Evolutionary conservation across 1,140 invertebrate species (phyloP).

Genomic region (Zaprionus ornatus): DNA sequence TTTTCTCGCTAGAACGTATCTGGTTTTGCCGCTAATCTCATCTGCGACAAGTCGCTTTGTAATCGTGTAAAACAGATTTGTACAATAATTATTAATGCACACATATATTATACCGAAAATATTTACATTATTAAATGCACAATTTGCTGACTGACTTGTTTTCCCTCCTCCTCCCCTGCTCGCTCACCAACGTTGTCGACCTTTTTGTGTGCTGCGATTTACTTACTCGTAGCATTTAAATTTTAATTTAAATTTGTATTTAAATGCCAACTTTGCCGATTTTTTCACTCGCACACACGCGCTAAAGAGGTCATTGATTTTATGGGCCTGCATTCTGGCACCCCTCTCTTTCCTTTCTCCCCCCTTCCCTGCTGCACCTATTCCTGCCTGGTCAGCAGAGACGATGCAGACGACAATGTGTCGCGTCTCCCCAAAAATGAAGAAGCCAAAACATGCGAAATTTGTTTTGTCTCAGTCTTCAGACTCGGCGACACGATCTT

Average conservation of each 20-base stretch:
- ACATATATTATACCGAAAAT: neutral
- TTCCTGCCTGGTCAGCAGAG: slow-evolving; percentile 18
- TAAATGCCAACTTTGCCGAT: slow-evolving; percentile 66
- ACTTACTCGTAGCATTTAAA: slow-evolving; percentile 58
- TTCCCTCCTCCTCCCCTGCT: neutral
- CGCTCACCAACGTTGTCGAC: neutral
- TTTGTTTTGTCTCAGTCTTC: slow-evolving; percentile 31
- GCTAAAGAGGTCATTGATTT: slow-evolving; percentile 73
- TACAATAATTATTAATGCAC: slow-evolving; percentile 9
- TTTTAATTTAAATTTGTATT: slow-evolving; percentile 55
- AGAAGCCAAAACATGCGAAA: slow-evolving; percentile 34
- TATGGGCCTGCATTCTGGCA: slow-evolving; percentile 23
- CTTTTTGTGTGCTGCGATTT: slow-evolving; percentile 5
- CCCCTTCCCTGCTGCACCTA: no score
- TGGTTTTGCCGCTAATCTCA: neutral
- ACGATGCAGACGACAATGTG: slow-evolving; percentile 6
- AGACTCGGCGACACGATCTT: slow-evolving; percentile 10
- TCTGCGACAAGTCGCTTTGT: neutral
- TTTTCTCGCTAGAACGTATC: neutral
- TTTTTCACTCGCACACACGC: slow-evolving; percentile 22
- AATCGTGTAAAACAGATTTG: slow-evolving; percentile 23
- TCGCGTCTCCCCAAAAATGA: slow-evolving; percentile 10
- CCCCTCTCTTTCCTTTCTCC: neutral
- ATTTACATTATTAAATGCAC: slow-evolving; percentile 12
- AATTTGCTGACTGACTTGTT: slow-evolving; percentile 2